A percentile compares a stretch with the other conserved stretches of the same genome.
phyloP scores from a whole-genome alignment of 1,140 invertebrate species.

The Neotoxoptera formosana region DNA sequence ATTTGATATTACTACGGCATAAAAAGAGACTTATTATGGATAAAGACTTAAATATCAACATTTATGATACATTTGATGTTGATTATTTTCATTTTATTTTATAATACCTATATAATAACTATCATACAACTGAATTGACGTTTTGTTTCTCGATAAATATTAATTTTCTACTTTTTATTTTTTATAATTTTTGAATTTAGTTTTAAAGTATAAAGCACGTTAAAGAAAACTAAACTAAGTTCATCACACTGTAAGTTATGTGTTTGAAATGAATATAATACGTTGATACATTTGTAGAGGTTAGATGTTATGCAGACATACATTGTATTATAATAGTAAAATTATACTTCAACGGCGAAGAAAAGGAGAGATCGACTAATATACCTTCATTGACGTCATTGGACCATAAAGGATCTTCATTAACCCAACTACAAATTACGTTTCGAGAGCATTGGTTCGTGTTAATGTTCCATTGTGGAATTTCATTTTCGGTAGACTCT shows the following conservation, averaged over 20 bases:
- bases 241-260: not conserved
- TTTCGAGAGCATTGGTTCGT: not conserved
- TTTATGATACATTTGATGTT: not conserved
- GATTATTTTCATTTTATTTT: not conserved
- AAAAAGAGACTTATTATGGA: not conserved
- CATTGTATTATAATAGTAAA: not conserved
- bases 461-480: conserved; percentile 31
- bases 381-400: not conserved
- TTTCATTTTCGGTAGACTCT: not conserved
- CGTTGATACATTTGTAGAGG: not conserved
- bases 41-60: not conserved
- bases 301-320: not conserved
- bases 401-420: not conserved
- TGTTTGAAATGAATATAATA: not conserved
- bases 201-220: not conserved
- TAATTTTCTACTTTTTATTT: not conserved
- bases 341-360: not conserved
- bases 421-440: conserved; percentile 35
- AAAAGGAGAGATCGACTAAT: conserved; percentile 28
- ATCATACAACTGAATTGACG: not conserved
- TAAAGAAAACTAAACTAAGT: not conserved
- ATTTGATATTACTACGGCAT: not conserved
- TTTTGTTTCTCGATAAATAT: not conserved
- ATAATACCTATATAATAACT: not conserved
- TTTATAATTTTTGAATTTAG: not conserved